phyloP scores from a whole-genome alignment of 1,140 invertebrate species.

The Heliconius melpomene region DNA sequence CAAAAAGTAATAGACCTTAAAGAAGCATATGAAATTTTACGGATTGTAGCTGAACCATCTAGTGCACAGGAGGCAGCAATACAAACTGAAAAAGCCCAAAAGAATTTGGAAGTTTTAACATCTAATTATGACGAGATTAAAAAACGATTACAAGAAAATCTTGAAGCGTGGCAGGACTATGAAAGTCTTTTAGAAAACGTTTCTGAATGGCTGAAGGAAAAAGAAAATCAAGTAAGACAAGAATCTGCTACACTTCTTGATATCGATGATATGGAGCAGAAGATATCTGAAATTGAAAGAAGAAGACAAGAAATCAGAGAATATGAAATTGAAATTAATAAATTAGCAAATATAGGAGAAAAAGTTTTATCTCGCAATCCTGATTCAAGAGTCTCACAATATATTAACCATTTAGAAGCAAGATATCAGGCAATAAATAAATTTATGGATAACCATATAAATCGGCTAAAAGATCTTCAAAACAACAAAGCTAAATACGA shows the following conservation, averaged over 20 bases:
- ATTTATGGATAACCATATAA: slow-evolving; percentile 85
- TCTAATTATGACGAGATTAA: slow-evolving; percentile 86
- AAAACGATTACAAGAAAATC: slow-evolving; percentile 85
- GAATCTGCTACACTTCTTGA: slow-evolving; percentile 88
- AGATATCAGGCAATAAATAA: slow-evolving; percentile 89
- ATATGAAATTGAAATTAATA: slow-evolving; percentile 85
- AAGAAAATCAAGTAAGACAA: slow-evolving; percentile 88
- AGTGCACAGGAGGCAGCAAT: slow-evolving; percentile 83
- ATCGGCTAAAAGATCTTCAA: slow-evolving; percentile 86
- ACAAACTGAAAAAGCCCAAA: slow-evolving; percentile 84
- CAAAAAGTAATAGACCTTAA: slow-evolving; percentile 85
- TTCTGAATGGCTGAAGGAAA: slow-evolving; percentile 92
- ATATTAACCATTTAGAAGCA: slow-evolving; percentile 88
- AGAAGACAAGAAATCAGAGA: slow-evolving; percentile 84
- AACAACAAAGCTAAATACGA: slow-evolving; percentile 86
- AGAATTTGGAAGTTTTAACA: slow-evolving; percentile 87
- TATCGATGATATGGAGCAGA: slow-evolving; percentile 86
- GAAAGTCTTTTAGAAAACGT: slow-evolving; percentile 89
- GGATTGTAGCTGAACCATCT: slow-evolving; percentile 85
- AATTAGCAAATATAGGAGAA: slow-evolving; percentile 85
- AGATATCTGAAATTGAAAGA: slow-evolving; percentile 85
- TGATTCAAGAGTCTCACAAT: slow-evolving; percentile 90
- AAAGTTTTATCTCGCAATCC: slow-evolving; percentile 89
- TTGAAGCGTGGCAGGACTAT: slow-evolving; percentile 90
- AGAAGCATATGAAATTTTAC: slow-evolving; percentile 85